Evolutionary conservation across 1,140 invertebrate species (phyloP), one percentile per base, ranked within the genome.

Genomic region (Eufriesea mexicana): DNA sequence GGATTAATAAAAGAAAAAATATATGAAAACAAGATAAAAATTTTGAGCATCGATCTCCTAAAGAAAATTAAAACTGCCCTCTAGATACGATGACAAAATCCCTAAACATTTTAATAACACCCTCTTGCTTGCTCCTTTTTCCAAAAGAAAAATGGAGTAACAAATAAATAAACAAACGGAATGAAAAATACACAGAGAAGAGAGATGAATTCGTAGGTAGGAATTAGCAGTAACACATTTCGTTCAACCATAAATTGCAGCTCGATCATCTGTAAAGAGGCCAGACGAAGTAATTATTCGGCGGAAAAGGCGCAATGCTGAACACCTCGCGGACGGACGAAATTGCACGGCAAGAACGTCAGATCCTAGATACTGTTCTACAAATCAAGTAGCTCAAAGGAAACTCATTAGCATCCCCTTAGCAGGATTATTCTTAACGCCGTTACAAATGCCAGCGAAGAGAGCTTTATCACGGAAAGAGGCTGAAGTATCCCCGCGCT

Each of bases 381-480:
- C 23, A 74, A 57, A 74, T 74, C 35, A 45, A 45, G 54, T 14
- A 23, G 57, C n/a, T 74, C 54, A 74, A 57, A 59, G 55, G 35
- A 23, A 55, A 42, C 49, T 72, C 51, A 42, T 72, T 72, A 72
- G 35, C 51, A 55, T 55, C 28, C 28, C 28, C 2, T 72, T 72
- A 72, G 54, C 25, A 72, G 28, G 70, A 59, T 57, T 25, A 74
- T n/a, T 45, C 23, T 45, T 25, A 57, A 73, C 14, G 16, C 23
- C 10, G 70, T 23, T 57, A 55, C 20, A 16, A 72, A 55, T 55
- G 35, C 45, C n/a, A 28, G 51, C 14, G 68, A 51, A 6, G 47
- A 51, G 20, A 70, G 18, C 6, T 70, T 49, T 51, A 70, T 20
- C 25, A 45, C 18, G n/a, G n/a, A 25, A 71, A 47, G 47, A 20